Evolutionary conservation across 1,140 invertebrate species (phyloP), one percentile per base, ranked within the genome.

Genomic region (Lordiphosa stackelbergi): DNA sequence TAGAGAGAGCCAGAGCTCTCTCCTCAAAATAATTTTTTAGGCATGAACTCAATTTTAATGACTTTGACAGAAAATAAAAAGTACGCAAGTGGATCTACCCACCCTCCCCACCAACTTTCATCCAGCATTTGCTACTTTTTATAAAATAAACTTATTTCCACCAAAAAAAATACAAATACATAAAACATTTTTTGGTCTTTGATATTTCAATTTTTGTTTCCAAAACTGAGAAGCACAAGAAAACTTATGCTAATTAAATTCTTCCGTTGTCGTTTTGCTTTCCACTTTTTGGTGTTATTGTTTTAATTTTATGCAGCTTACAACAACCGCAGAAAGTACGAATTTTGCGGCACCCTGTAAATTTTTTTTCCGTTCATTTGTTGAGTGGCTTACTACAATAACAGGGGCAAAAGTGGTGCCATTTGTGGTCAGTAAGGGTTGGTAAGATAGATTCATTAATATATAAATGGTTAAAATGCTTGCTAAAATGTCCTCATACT

Each of bases 201-300:
- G 68, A 70, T 66, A 62, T 66, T 70, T 66, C 57, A 66, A 70
- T 53, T 53, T 53, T 46, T 46, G 43, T 46, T 46, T 31, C 43
- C 31, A 46, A 46, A 31, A 46, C 7, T 5, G 7, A 31, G 28
- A 45, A 28, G 6, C 7, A 9, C 11, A 46, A 47, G 36, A 59
- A 69, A 69, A 69, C 61, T 69, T 65, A 69, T 69, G 66, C 66
- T 69, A 69, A 69, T 69, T 65, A 69, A 69, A 69, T 69, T 69
- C 66, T 65, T 69, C 61, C 65, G 64, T 46, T 46, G 65, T 59
- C 54, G 60, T 54, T 60, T 49, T 37, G 63, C 63, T 64, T 64
- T 65, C 42, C 24, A 54, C 46, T 49, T 47, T 47, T 24, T 37
- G 12, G 8, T 11, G n/a, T 16, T 9, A 19, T 16, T 2, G 5